Evolutionary conservation across 2,797 vertebrate species (phyloP).

Genomic region (Gymnodraco acuticeps): DNA sequence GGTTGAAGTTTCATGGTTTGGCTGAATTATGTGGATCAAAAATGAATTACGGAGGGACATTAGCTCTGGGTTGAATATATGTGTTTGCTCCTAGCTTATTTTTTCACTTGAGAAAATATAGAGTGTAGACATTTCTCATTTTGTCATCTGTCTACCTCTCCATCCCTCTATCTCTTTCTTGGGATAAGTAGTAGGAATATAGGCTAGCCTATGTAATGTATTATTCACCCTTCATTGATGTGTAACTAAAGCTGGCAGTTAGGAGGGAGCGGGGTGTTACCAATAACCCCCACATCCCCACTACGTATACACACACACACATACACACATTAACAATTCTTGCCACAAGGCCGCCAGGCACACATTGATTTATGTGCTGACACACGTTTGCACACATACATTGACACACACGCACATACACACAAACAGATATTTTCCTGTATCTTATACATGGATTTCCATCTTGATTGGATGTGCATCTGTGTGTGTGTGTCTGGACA

Average conservation of each 20-base stretch:
- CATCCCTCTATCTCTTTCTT: conserved; percentile 42
- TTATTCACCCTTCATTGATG: conserved; percentile 86
- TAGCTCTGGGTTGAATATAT: conserved; percentile 13
- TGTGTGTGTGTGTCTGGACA: background rate
- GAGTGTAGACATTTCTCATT: conserved; percentile 34
- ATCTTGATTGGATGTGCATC: conserved; percentile 19
- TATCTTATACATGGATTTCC: conserved; percentile 42
- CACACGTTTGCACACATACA: conserved; percentile 39
- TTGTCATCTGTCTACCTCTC: conserved; percentile 40
- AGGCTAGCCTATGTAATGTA: conserved; percentile 78
- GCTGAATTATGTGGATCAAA: conserved; percentile 33
- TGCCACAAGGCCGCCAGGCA: conserved; percentile 71
- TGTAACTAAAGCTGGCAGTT: conserved; percentile 84
- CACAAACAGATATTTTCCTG: conserved; percentile 27
- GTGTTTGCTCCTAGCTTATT: background rate
- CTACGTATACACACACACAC: conserved; percentile 24
- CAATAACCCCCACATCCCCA: conserved; percentile 62
- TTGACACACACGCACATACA: conserved; percentile 7
- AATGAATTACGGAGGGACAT: conserved; percentile 14
- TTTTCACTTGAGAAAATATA: conserved; percentile 21
- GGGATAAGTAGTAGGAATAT: conserved; percentile 58
- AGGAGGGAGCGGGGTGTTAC: conserved; percentile 66
- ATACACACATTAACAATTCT: conserved; percentile 54
- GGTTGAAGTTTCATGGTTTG: conserved; percentile 31
- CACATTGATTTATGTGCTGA: conserved; percentile 76